phyloP scores from a whole-genome alignment of 2,888 invertebrate species.

The Frankliniella fusca region DNA sequence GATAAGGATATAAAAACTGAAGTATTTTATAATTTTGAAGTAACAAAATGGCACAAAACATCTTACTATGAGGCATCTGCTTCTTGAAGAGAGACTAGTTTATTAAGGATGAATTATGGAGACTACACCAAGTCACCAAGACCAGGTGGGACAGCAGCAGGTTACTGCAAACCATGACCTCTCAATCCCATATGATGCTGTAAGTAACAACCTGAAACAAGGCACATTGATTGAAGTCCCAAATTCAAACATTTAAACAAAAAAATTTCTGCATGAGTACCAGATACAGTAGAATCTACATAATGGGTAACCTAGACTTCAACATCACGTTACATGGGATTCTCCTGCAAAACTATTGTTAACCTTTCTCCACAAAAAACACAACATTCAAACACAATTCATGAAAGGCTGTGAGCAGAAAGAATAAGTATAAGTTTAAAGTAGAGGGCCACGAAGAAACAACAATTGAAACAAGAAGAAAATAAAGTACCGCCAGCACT shows the following conservation, averaged over 20 bases:
- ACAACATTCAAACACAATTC: neutral
- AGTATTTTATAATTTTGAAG: neutral
- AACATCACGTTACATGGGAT: neutral
- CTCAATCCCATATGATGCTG: neutral
- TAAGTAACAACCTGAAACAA: neutral
- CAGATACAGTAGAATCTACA: too few relatives aligned
- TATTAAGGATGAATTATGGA: neutral
- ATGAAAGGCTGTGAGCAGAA: neutral
- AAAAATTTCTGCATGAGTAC: neutral
- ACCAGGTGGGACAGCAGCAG: neutral
- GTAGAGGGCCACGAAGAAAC: neutral
- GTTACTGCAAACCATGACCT: neutral
- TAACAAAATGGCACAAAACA: neutral
- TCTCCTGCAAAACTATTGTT: neutral
- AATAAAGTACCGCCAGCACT: neutral
- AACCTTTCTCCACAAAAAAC: too few relatives aligned
- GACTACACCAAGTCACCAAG: neutral
- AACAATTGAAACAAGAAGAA: neutral
- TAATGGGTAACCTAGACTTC: neutral
- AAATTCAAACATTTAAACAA: neutral
- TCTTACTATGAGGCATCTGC: slow-evolving; percentile 2
- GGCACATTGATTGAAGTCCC: too few relatives aligned
- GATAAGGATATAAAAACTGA: neutral
- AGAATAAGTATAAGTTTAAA: neutral
- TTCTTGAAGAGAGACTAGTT: neutral